A percentile compares a stretch with the other conserved stretches of the same genome.
phyloP scores from a whole-genome alignment of 92 coral and sea anemone genomes.

The Heteractis magnifica region DNA sequence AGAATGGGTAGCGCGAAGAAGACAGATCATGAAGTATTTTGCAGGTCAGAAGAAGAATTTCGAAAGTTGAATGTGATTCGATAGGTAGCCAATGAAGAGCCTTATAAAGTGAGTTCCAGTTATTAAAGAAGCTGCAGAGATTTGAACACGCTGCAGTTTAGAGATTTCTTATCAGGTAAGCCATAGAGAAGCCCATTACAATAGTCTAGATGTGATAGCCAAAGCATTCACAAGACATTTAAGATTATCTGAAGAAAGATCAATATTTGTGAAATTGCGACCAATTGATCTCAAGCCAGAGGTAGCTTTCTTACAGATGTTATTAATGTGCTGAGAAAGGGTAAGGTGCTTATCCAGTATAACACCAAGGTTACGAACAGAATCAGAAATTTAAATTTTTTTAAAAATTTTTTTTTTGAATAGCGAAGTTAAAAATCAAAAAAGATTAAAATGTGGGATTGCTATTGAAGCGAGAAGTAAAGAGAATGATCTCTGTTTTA shows the following conservation, averaged over 20 bases:
- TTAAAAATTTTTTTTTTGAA: no score
- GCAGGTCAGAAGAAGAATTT: not conserved
- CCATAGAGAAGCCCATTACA: conserved; percentile 2
- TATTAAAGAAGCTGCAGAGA: not conserved
- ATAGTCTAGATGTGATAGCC: not conserved
- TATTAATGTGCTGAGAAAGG: not conserved
- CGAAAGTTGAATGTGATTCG: not conserved
- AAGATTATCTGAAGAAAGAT: not conserved
- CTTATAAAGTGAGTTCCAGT: not conserved
- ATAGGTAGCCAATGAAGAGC: not conserved
- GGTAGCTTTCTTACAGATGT: not conserved
- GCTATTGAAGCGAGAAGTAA: not conserved
- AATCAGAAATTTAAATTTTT: not conserved
- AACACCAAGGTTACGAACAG: not conserved
- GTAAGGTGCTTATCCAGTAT: not conserved
- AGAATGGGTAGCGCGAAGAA: not conserved
- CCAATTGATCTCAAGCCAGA: not conserved
- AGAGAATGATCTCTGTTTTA: not conserved
- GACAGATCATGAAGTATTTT: not conserved
- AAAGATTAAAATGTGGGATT: not conserved
- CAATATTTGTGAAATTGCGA: not conserved
- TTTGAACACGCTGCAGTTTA: not conserved
- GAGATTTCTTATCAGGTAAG: not conserved
- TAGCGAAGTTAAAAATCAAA: not conserved
- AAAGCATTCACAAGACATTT: not conserved